phyloP scores from a whole-genome alignment of 2,113 vertebrate genomes.

The Podarcis muralis region DNA sequence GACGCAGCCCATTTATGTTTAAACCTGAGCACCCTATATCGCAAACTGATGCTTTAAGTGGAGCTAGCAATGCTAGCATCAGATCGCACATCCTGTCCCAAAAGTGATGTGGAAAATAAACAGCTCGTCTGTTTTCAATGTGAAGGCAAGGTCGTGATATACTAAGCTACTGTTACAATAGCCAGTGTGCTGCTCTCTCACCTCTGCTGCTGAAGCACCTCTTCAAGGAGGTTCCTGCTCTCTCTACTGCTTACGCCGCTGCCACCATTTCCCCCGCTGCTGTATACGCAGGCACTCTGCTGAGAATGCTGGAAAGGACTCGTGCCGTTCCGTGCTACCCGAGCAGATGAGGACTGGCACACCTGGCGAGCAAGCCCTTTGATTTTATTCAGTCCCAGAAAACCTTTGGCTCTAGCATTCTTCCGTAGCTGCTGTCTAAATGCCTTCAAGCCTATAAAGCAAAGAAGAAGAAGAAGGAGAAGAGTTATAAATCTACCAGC shows the following conservation, averaged over 20 bases:
- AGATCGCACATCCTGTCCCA: no score
- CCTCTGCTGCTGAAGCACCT: slow-evolving; percentile 7
- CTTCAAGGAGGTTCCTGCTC: slow-evolving; percentile 36
- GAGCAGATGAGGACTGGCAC: slow-evolving; percentile 80
- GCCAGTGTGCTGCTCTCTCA: neutral
- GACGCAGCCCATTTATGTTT: neutral
- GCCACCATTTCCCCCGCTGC: slow-evolving; percentile 56
- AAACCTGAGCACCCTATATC: neutral
- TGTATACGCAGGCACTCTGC: slow-evolving; percentile 70
- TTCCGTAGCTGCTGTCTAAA: slow-evolving; percentile 96
- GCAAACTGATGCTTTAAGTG: neutral
- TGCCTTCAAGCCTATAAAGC: slow-evolving; percentile 88
- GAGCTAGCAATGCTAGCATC: neutral
- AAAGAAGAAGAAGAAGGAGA: slow-evolving; percentile 1
- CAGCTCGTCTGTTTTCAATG: neutral
- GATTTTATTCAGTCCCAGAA: slow-evolving; percentile 95
- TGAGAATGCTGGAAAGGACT: slow-evolving; percentile 71
- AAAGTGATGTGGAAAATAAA: neutral
- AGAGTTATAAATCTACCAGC: neutral
- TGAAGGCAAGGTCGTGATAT: neutral
- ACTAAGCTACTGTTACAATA: no score
- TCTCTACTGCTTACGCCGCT: slow-evolving; percentile 91
- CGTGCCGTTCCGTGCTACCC: slow-evolving; percentile 79
- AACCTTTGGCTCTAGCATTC: slow-evolving; percentile 89
- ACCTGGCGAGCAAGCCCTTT: slow-evolving; percentile 90